Conservation (phyloP, 35 echinoderm and acorn worm species). For the Apostichopus californicus region DNA sequence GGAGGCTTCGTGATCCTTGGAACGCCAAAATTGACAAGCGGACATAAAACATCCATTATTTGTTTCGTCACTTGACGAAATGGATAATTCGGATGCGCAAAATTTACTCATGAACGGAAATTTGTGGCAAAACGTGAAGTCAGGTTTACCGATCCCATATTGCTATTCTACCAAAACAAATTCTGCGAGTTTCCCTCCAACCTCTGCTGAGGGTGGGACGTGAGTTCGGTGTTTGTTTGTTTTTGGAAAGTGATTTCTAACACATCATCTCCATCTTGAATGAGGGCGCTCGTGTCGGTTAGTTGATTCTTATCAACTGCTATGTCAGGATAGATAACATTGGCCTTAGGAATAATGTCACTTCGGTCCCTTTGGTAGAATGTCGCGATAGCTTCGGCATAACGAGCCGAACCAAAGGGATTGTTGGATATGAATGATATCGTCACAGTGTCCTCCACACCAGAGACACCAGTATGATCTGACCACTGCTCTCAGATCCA, state of each 20-base stretch:
- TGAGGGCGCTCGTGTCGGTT: background rate
- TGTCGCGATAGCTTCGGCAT: background rate
- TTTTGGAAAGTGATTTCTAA: background rate
- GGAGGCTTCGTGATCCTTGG: too few relatives aligned
- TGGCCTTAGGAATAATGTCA: background rate
- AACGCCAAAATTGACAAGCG: too few relatives aligned
- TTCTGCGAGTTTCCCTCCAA: too few relatives aligned
- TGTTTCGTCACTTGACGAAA: too few relatives aligned
- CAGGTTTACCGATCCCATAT: too few relatives aligned
- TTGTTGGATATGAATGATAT: background rate
- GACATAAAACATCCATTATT: too few relatives aligned
- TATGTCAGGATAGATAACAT: background rate
- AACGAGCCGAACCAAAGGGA: background rate
- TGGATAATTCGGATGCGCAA: too few relatives aligned
- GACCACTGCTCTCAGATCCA: too few relatives aligned
- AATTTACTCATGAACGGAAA: too few relatives aligned
- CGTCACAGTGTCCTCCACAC: background rate
- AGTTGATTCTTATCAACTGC: background rate
- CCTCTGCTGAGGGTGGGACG: too few relatives aligned
- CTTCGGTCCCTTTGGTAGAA: background rate
- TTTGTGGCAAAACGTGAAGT: too few relatives aligned
- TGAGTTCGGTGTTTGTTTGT: background rate
- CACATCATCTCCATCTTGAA: background rate
- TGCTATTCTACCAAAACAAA: too few relatives aligned
- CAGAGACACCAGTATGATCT: background rate